A percentile compares a stretch with the other conserved stretches of the same genome.
Evolutionary conservation across 92 coral and sea anemone species (phyloP).

Genomic region (Umimayanthus kanabou): DNA sequence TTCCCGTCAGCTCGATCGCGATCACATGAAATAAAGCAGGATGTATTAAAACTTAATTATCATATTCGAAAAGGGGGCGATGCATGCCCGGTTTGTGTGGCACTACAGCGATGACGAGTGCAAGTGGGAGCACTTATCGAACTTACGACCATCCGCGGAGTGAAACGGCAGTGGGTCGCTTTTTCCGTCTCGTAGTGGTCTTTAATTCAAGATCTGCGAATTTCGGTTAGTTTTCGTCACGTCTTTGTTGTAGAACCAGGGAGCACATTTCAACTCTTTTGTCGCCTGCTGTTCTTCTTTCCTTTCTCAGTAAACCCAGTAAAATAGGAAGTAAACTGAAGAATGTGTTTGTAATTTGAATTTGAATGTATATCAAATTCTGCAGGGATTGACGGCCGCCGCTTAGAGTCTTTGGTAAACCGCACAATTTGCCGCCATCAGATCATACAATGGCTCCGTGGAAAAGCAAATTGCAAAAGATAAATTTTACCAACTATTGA

Average conservation of each 20-base stretch:
- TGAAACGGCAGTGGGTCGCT: constrained; percentile 13
- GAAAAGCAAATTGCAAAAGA: background rate
- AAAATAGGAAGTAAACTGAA: background rate
- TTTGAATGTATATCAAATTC: background rate
- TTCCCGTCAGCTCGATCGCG: too few species aligned
- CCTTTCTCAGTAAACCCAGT: background rate
- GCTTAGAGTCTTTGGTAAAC: constrained; percentile 3
- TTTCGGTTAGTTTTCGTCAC: constrained; percentile 4
- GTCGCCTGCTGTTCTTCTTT: background rate
- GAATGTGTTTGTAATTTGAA: background rate
- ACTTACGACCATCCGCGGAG: background rate
- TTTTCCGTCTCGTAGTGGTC: background rate
- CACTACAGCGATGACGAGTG: background rate
- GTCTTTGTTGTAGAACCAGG: background rate
- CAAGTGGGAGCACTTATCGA: background rate
- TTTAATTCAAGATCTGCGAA: background rate
- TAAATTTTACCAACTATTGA: background rate
- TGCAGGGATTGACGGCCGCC: background rate
- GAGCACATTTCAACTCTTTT: background rate
- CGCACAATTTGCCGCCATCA: constrained; percentile 26
- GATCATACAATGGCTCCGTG: background rate
- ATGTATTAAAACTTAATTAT: too few species aligned
- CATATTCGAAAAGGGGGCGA: background rate
- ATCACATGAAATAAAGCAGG: too few species aligned
- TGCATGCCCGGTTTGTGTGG: background rate